Base-by-base conservation (phyloP, 2,797 vertebrate genomes). In the Arvicola amphibius region DNA sequence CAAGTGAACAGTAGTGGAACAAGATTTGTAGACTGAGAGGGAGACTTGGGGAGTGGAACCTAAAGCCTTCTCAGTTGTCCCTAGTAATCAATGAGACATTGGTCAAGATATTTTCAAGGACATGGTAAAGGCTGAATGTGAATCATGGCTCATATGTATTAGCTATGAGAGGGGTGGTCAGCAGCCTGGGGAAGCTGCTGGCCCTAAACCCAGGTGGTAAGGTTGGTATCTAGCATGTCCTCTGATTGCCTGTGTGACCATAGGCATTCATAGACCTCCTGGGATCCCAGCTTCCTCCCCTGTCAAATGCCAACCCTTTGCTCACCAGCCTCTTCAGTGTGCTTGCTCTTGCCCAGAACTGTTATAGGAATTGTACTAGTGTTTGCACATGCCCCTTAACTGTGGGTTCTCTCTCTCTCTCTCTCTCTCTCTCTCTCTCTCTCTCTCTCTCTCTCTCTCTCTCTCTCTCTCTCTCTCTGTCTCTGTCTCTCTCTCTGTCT, bases 301-400 rank as follows among this genome's bases (percentile, higher is more conserved):
- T 78, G 8, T n/a, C 51, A 80, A 90, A 76, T 12, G n/a, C 0
- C 65, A 51, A 5, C 32, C 19, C 76, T 7, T 23, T 34, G 34
- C 16, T 76, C 40, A 37, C 51, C 34, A 74, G 73, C 29, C 37
- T 74, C 32, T 16, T 9, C 0, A 11, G 0, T 46, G 34, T 17
- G 34, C 34, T 34, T 53, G 3, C 2, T 2, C 3, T 13, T 48
- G 13, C 14, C 4, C n/a, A 43, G 6, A 2, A 8, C 56, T 77
- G 1, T n/a, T 46, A 14, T 37, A 32, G 74, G 43, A 12, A 25
- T 0, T 34, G 61, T 37, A 13, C 3, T 0, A n/a, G 14, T 34
- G 32, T n/a, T 37, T 43, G 1, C 2, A 0, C 2, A 21, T n/a
- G 7, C 7, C 7, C 7, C 17, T 46, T 5, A 12, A 7, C 43